These are phyloP conservation scores for Morone chrysops DNA, from an alignment of 2,113 vertebrate genomes.

Conservation along the genomic window DNA sequence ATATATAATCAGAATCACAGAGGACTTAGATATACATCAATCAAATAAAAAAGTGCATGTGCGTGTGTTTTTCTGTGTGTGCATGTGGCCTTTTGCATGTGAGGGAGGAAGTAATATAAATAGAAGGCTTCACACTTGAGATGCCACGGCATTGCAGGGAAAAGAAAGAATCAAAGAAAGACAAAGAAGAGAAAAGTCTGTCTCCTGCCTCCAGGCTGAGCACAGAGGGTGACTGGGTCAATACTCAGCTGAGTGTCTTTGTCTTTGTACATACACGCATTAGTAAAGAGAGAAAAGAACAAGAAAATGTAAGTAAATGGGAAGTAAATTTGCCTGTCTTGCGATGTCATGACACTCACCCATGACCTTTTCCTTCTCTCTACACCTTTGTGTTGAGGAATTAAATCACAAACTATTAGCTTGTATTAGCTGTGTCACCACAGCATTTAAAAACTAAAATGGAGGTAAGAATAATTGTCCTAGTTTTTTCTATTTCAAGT, in stretches of 20 bases:
- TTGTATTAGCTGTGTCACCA: too few relatives aligned
- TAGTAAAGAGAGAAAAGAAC: neutral
- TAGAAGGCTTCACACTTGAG: neutral
- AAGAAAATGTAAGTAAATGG: neutral
- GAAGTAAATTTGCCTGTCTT: neutral
- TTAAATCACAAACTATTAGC: neutral
- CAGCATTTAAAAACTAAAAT: neutral
- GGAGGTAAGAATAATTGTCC: neutral
- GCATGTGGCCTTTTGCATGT: neutral
- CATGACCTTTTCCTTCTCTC: conserved; percentile 1
- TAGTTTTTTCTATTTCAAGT: neutral
- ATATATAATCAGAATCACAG: neutral
- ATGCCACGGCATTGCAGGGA: neutral
- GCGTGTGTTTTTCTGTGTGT: neutral
- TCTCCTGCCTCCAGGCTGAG: neutral
- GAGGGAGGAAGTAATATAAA: neutral
- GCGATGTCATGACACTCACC: neutral
- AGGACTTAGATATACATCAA: neutral
- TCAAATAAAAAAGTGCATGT: neutral
- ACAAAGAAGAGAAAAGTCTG: neutral
- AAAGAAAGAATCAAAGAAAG: neutral
- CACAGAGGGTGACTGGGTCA: too few relatives aligned
- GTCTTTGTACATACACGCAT: too few relatives aligned
- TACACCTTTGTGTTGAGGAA: neutral
- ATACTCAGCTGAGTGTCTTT: neutral